Conservation (phyloP, 2,113 vertebrate species). For the Piaya cayana region DNA sequence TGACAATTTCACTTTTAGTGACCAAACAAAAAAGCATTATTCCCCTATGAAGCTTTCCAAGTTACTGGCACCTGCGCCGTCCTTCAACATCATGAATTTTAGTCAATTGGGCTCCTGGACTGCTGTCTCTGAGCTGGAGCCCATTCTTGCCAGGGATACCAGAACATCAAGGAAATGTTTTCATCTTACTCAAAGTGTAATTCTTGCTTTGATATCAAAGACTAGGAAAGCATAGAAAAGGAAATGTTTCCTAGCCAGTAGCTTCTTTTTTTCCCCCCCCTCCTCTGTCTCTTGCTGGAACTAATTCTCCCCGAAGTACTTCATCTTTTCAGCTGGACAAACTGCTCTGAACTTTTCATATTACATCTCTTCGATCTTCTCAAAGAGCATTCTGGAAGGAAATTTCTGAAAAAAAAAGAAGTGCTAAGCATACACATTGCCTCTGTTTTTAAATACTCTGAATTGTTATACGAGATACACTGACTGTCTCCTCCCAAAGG, state of each 20-base stretch:
- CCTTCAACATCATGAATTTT: background rate
- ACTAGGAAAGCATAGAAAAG: background rate
- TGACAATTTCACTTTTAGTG: conserved; percentile 42
- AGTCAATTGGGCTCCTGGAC: background rate
- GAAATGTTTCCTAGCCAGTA: background rate
- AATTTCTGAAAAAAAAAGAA: background rate
- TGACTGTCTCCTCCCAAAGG: background rate
- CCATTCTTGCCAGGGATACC: background rate
- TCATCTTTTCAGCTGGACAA: background rate
- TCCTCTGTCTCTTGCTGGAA: background rate
- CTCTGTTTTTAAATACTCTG: background rate
- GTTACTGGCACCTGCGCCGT: background rate
- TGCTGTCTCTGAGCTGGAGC: background rate
- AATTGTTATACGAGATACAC: background rate
- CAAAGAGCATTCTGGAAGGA: background rate
- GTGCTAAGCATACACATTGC: background rate
- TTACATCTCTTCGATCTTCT: background rate
- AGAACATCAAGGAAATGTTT: background rate
- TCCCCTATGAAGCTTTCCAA: conserved; percentile 1
- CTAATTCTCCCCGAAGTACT: background rate
- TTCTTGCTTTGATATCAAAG: background rate
- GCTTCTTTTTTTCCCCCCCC: background rate
- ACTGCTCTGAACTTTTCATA: background rate
- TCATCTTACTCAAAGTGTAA: background rate
- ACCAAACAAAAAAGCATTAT: conserved; percentile 23